phyloP scores from a whole-genome alignment of 2,797 vertebrate genomes.

The Sebastes hubbsi region DNA sequence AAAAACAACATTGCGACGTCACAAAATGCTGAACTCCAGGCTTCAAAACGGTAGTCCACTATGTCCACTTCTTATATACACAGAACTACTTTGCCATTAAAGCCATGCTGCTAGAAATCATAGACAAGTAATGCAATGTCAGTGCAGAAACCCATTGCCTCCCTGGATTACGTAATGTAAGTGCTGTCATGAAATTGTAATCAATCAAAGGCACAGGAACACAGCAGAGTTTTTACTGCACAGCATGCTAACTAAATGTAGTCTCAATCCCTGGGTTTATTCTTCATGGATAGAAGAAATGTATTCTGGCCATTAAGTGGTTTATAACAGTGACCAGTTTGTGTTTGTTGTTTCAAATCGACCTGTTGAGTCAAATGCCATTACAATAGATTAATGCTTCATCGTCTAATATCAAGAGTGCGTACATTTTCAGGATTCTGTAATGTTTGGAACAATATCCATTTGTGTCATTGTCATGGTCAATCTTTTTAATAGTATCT shows the following conservation, averaged over 20 bases:
- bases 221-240: not conserved
- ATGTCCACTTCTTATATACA: no score
- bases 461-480: not conserved
- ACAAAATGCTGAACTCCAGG: no score
- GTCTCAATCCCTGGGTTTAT: not conserved
- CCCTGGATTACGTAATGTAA: no score
- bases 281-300: not conserved
- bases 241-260: rapidly evolving
- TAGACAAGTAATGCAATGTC: not conserved
- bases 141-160: not conserved
- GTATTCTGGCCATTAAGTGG: not conserved
- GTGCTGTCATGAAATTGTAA: no score
- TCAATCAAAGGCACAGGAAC: not conserved
- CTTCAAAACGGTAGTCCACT: no score
- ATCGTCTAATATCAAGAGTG: constrained; percentile 1
- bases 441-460: not conserved
- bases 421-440: not conserved
- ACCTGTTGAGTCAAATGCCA: not conserved
- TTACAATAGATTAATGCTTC: not conserved
- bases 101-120: not conserved
- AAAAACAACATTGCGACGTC: no score
- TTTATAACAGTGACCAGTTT: not conserved
- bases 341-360: not conserved
- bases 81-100: not conserved
- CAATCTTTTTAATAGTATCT: not conserved